phyloP scores from a whole-genome alignment of 2,797 vertebrate species.

The Pteronotus mesoamericanus region DNA sequence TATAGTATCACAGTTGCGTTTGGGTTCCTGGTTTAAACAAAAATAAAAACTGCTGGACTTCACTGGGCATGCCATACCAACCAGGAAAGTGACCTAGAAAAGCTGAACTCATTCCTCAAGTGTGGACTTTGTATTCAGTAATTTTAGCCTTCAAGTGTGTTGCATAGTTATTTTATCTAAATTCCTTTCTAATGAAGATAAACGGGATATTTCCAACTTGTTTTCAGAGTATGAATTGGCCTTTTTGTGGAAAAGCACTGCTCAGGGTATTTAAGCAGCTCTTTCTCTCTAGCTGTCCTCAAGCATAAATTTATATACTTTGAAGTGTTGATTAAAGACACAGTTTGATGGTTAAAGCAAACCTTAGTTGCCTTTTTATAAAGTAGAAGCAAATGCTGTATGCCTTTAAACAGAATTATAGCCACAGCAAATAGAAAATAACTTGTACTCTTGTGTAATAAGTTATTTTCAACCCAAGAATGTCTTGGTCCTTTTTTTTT shows the following conservation, averaged over 20 bases:
- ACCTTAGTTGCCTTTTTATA: constrained; percentile 13
- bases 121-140: not conserved
- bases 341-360: not conserved
- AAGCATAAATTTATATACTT: not conserved
- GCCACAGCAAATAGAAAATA: constrained; percentile 5
- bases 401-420: not conserved
- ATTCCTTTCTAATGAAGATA: constrained; percentile 6
- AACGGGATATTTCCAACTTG: not conserved
- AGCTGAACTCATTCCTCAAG: not conserved
- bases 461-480: constrained; percentile 33
- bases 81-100: not conserved
- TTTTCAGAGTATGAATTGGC: constrained; percentile 38
- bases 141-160: constrained; percentile 40
- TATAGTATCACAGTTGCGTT: not conserved
- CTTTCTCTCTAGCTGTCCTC: not conserved
- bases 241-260: constrained; percentile 40
- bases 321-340: not conserved
- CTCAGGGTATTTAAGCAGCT: not conserved
- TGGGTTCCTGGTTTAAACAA: constrained; percentile 18
- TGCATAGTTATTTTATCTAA: constrained; percentile 27
- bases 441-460: constrained; percentile 7
- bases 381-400: constrained; percentile 25
- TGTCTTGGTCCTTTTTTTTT: no score
- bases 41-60: constrained; percentile 24
- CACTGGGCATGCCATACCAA: not conserved